These are phyloP conservation scores for Lophura nycthemera DNA, from an alignment of 2,113 vertebrate genomes.

Conservation along the genomic window DNA sequence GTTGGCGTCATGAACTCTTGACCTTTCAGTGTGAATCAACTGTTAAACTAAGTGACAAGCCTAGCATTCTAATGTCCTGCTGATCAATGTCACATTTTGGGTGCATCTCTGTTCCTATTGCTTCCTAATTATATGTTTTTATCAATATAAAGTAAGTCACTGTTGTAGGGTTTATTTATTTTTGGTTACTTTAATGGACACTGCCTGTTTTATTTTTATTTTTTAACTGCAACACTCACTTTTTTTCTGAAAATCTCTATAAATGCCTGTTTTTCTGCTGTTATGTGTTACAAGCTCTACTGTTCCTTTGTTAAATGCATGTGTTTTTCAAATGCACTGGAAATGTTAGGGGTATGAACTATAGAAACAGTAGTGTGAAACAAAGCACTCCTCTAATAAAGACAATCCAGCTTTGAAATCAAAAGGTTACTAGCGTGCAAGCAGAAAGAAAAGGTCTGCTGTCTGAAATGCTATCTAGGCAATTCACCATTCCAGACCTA, in stretches of 20 bases:
- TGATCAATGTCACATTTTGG: neutral
- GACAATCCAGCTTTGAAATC: neutral
- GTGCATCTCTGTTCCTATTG: neutral
- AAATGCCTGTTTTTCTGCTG: neutral
- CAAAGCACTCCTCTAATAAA: neutral
- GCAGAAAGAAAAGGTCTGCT: neutral
- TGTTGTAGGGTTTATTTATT: neutral
- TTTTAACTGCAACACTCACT: neutral
- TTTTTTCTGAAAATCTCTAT: neutral
- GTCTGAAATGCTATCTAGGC: neutral
- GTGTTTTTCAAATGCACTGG: neutral
- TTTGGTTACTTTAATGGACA: neutral
- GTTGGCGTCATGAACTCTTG: neutral
- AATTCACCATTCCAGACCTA: neutral
- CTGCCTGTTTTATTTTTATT: neutral
- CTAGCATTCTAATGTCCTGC: neutral
- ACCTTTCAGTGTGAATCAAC: neutral
- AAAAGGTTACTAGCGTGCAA: neutral
- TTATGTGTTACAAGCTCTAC: neutral
- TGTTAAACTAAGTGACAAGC: neutral
- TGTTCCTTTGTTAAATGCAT: neutral
- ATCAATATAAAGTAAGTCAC: neutral
- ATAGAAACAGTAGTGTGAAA: neutral
- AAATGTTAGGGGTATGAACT: neutral
- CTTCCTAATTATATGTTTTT: neutral